Conservation (phyloP, 2,113 vertebrate genomes). For the Eupsittula cactorum region DNA sequence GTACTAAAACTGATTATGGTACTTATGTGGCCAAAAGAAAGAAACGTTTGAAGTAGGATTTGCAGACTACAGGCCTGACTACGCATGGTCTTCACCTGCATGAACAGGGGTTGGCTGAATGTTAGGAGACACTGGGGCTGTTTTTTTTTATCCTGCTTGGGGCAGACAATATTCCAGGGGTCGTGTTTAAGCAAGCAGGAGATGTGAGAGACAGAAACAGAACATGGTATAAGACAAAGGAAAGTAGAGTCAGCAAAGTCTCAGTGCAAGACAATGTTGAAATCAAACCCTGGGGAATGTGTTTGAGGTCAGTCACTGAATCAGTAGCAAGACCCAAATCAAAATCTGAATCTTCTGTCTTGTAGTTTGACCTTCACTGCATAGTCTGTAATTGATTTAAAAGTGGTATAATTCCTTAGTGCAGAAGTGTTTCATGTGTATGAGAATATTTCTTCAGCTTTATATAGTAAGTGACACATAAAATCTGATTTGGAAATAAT, state of each 20-base stretch:
- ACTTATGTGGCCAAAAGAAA: background rate
- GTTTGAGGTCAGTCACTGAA: background rate
- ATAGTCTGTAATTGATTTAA: slow-evolving; percentile 28
- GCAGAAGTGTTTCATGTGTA: background rate
- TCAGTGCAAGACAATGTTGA: background rate
- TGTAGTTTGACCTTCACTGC: background rate
- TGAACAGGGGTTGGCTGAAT: background rate
- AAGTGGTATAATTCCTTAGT: background rate
- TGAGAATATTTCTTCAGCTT: slow-evolving; percentile 12
- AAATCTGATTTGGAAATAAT: slow-evolving; percentile 55
- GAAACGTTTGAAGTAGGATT: background rate
- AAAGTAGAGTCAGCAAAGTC: background rate
- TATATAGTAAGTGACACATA: slow-evolving; percentile 15
- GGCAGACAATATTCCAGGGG: background rate
- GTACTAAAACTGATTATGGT: background rate
- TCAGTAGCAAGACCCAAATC: background rate
- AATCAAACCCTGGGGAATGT: background rate
- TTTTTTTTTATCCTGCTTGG: background rate
- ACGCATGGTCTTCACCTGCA: background rate
- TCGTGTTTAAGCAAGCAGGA: background rate
- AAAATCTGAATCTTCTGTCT: background rate
- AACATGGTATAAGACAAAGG: background rate
- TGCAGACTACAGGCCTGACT: background rate
- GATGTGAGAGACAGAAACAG: background rate
- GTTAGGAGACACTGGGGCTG: background rate